A percentile compares a stretch with the other conserved stretches of the same genome.
phyloP scores from a whole-genome alignment of 2,888 invertebrate genomes.

The Idaea aversata region DNA sequence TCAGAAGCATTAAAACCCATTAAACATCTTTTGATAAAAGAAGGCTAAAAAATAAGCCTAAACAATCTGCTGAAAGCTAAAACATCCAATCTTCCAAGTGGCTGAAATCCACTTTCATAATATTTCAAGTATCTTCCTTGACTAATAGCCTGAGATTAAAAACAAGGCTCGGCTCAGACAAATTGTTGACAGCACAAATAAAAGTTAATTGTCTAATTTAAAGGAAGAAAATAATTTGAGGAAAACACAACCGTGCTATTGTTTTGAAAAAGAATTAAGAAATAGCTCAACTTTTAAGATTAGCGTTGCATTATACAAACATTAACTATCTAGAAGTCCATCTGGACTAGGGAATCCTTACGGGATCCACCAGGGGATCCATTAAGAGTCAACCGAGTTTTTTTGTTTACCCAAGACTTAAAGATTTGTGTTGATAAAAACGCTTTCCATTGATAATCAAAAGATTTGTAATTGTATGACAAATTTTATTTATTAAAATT shows the following conservation, averaged over 20 bases:
- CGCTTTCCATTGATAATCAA: too few relatives aligned
- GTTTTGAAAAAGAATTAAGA: background rate
- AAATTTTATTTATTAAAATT: too few relatives aligned
- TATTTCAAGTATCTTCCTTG: background rate
- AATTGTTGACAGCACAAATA: background rate
- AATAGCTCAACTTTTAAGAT: too few relatives aligned
- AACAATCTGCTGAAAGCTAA: background rate
- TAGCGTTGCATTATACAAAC: too few relatives aligned
- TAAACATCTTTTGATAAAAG: background rate
- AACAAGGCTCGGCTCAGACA: background rate
- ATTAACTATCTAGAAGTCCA: too few relatives aligned
- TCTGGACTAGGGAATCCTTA: too few relatives aligned
- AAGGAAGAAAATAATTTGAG: background rate
- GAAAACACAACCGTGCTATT: background rate
- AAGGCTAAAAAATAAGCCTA: background rate
- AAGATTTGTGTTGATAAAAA: too few relatives aligned
- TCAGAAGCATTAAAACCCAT: background rate
- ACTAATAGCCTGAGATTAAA: background rate
- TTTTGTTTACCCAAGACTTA: too few relatives aligned
- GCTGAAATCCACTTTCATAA: background rate
- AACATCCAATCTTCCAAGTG: background rate
- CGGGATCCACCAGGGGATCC: too few relatives aligned
- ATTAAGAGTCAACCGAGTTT: too few relatives aligned
- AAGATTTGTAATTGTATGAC: too few relatives aligned
- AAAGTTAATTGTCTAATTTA: background rate